Conservation (phyloP, 1,140 invertebrate species). For the Leptopilina boulardi region DNA sequence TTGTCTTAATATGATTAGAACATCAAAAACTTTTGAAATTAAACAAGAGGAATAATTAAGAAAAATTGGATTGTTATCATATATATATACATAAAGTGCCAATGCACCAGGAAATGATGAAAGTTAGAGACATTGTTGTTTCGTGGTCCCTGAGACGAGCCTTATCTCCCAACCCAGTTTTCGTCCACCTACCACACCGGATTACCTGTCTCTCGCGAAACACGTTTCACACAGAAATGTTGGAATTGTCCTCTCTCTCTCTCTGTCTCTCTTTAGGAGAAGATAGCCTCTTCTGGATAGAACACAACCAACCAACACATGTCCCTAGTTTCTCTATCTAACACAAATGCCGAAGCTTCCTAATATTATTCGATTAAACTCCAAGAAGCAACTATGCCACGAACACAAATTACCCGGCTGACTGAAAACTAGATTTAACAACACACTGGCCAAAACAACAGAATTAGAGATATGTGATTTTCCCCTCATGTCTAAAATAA, state of each 20-base stretch:
- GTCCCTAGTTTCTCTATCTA: slow-evolving; percentile 7
- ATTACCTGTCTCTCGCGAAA: slow-evolving; percentile 31
- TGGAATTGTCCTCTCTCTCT: slow-evolving; percentile 1
- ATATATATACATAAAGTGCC: background rate
- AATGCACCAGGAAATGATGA: slow-evolving; percentile 11
- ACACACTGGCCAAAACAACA: slow-evolving; percentile 2
- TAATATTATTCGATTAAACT: slow-evolving; percentile 33
- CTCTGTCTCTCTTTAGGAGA: too few relatives aligned
- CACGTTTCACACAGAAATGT: slow-evolving; percentile 20
- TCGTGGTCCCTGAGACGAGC: slow-evolving; percentile 3
- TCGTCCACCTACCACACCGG: slow-evolving; percentile 27
- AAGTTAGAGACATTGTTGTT: slow-evolving; percentile 28
- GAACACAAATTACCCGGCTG: slow-evolving; percentile 20
- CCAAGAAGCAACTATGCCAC: slow-evolving; percentile 25
- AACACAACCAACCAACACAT: slow-evolving; percentile 15
- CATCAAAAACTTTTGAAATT: too few relatives aligned
- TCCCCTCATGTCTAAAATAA: background rate
- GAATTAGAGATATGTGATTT: slow-evolving; percentile 25
- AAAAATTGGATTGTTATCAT: background rate
- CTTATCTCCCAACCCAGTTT: slow-evolving; percentile 26
- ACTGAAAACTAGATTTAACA: slow-evolving; percentile 14
- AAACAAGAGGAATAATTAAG: background rate
- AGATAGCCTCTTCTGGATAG: slow-evolving; percentile 13
- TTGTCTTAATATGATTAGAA: too few relatives aligned
- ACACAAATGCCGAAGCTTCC: slow-evolving; percentile 23